phyloP scores from a whole-genome alignment of 2,888 invertebrate genomes.

The Coronaproctus castanopsis region DNA sequence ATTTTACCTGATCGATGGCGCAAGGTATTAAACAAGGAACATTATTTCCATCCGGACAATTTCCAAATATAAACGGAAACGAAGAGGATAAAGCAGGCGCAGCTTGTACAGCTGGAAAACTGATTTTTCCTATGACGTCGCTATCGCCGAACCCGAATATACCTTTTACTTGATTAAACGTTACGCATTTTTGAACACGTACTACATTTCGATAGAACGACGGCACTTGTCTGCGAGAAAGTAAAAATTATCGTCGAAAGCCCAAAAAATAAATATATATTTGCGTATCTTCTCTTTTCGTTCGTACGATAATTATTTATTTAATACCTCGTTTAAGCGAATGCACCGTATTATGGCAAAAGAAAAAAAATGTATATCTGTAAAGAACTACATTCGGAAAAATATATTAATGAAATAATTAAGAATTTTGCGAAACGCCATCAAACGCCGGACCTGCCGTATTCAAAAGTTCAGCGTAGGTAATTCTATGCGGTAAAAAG shows the following conservation, averaged over 20 bases:
- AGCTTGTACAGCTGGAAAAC: slow-evolving; percentile 90
- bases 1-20: slow-evolving; percentile 83
- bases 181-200: slow-evolving; percentile 80
- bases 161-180: slow-evolving; percentile 91
- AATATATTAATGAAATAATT: too few relatives aligned
- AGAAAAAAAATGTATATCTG: not conserved
- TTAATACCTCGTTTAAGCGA: too few relatives aligned
- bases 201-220: slow-evolving; percentile 86
- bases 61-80: slow-evolving; percentile 76
- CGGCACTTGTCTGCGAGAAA: slow-evolving; percentile 41
- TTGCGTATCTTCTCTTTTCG: too few relatives aligned
- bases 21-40: slow-evolving; percentile 81
- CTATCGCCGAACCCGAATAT: slow-evolving; percentile 96
- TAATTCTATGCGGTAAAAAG: not conserved
- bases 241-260: too few relatives aligned
- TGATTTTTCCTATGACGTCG: slow-evolving; percentile 88
- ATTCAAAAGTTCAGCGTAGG: not conserved
- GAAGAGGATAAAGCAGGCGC: slow-evolving; percentile 78
- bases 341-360: not conserved
- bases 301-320: too few relatives aligned
- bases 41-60: slow-evolving; percentile 37
- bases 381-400: too few relatives aligned
- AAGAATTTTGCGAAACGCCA: too few relatives aligned
- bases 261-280: not conserved
- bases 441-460: not conserved